Base-by-base conservation (phyloP, 2,888 invertebrate species). In the Brenthis ino region DNA sequence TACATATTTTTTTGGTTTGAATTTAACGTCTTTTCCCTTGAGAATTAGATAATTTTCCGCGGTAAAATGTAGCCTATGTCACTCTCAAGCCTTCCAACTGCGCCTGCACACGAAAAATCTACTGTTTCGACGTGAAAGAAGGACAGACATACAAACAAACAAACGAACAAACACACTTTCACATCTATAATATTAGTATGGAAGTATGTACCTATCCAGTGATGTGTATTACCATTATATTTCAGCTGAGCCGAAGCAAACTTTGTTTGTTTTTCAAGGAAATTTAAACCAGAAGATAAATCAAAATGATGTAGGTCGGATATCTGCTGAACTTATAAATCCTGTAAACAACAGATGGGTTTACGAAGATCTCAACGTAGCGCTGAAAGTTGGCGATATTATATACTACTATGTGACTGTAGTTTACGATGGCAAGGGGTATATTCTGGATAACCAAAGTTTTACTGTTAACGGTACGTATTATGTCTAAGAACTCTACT, bases 191-290 rank as follows among this genome's bases (percentile, higher is more conserved):
- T 20, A 20, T 20, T 20, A 20, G 20, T 20, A 1, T 20, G 20
- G 20, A 1, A 28, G 28, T 28, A 24, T 24, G 24, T 24, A 28
- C 5, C 28, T 28, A 0, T 28, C 28, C 4, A 28, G 28, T 4
- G 28, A 28, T 4, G 28, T 28, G 28, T 28, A 47, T 13, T 20
- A 14, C 43, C 4, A n/a, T 43, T 65, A 54, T 37, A 28, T 80
- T 82, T 2, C 83, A 89, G 96, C 94, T 81, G 85, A 85, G 33
- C 79, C 88, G 3, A 70, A 69, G n/a, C 94, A 95, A 0, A 85
- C 86, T 61, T 79, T 94, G 6, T 95, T 96, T 77, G 94, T 91
- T 0, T 95, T 96, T 80, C 94, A 96, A 84, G 95, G 94, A 0
- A 94, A 95, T 73, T 77, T 95, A 16, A 96, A 96, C 80, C 86